Percentiles rank a stretch among this genome's conserved stretches.
Evolutionary conservation across 2,113 vertebrate species (phyloP).

Genomic region (Symphodus melops): DNA sequence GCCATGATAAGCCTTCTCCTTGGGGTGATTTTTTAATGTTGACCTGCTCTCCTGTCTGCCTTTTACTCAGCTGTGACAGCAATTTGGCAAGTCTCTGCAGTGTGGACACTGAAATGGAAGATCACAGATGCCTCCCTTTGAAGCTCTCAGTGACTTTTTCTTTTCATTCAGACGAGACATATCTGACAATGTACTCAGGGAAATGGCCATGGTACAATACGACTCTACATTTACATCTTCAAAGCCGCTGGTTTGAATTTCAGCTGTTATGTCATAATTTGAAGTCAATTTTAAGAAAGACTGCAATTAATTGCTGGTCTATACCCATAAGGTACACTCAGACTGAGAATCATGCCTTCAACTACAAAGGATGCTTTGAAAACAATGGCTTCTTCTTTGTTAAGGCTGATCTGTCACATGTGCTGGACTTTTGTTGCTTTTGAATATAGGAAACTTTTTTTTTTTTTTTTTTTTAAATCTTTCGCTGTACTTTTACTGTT

Average conservation of each 20-base stretch:
- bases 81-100: conserved; percentile 32
- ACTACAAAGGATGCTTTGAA: conserved; percentile 7
- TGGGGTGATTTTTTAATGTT: conserved; percentile 23
- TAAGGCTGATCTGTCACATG: not conserved
- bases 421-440: not conserved
- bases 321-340: not conserved
- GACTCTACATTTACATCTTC: conserved; percentile 39
- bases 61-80: conserved; percentile 24
- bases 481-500: conserved; percentile 3
- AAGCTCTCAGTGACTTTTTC: conserved; percentile 23
- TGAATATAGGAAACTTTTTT: not conserved
- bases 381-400: conserved; percentile 6
- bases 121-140: conserved; percentile 24
- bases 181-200: conserved; percentile 19
- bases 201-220: conserved; percentile 20
- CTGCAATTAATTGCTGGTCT: conserved; percentile 14
- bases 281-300: conserved; percentile 30
- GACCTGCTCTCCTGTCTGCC: conserved; percentile 7
- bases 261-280: conserved; percentile 36
- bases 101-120: conserved; percentile 1
- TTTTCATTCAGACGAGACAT: conserved; percentile 8
- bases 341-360: not conserved
- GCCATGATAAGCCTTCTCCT: conserved; percentile 45
- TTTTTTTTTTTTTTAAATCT: no score
- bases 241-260: conserved; percentile 41